Base-by-base conservation (phyloP, 1,140 invertebrate species). In the Aphaenogaster ashmeadi region DNA sequence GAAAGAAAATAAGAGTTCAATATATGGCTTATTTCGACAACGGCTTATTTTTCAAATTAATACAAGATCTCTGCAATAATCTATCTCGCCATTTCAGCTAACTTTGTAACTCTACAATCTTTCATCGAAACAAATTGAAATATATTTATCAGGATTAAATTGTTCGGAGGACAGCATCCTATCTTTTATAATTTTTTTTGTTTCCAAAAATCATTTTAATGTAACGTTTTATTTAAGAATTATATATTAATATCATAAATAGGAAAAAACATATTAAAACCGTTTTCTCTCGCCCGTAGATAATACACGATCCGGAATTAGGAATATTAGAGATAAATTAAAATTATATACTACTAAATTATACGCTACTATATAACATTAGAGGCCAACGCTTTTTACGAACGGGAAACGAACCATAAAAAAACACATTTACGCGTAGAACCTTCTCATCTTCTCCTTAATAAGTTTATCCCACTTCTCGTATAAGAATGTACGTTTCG, bases 341-440 rank as follows among this genome's bases (percentile, higher is more conserved):
- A 64, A 80, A 80, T 15, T 81, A 50, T 47, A 69, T 27, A 27
- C 27, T 27, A 27, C 27, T 27, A 27, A 27, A 27, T 27, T 27
- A 27, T 13, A 67, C 44, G 13, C 13, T 56, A 38, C 9, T 81
- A 27, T 27, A 27, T 27, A 71, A 81, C 21, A 0, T 81, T 81
- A 81, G 66, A 81, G 41, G 79, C 38, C 38, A 81, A 81, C 2
- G 79, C 79, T 81, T 81, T 81, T 71, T 81, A 71, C 36, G 21
- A 69, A 52, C 9, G n/a, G 9, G 33, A 80, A 80, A 80, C 13
- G 18, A 81, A 33, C n/a, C 33, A 13, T 69, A 69, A 41, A 27
- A 64, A 56, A 44, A 13, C 36, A 62, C 36, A 50, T 50, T 60
- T 15, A 66, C 36, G 21, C 18, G 18, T 54, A 50, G 36, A 11